Percentiles rank a stretch among this genome's conserved stretches.
phyloP scores from a whole-genome alignment of 2,888 invertebrate species.

The Cheilosia vulpina region DNA sequence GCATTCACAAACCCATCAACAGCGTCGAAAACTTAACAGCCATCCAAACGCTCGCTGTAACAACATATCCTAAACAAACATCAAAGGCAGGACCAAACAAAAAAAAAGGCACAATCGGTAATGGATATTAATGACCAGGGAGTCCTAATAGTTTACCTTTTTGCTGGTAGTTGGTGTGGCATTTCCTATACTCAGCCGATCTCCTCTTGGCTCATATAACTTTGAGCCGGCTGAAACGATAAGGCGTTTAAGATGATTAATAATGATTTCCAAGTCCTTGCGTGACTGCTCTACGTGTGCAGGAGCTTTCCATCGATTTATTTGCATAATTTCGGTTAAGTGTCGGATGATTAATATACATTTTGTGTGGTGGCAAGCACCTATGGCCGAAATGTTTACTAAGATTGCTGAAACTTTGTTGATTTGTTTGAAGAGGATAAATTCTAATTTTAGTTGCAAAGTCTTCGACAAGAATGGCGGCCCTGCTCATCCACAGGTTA shows the following conservation, averaged over 20 bases:
- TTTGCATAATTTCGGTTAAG: conserved; percentile 47
- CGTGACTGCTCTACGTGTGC: conserved; percentile 32
- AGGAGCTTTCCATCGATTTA: conserved; percentile 43
- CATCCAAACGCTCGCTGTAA: not conserved
- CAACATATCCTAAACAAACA: conserved; percentile 55
- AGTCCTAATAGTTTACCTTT: conserved; percentile 18
- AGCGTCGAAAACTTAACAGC: not conserved
- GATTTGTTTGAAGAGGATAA: conserved; percentile 47
- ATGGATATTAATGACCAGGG: conserved; percentile 66
- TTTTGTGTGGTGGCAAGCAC: not conserved
- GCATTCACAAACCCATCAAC: conserved; percentile 11
- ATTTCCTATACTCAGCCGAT: not conserved
- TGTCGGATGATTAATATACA: conserved; percentile 37
- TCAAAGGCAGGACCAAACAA: not conserved
- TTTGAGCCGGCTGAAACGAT: conserved; percentile 38
- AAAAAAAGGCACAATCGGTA: conserved; percentile 50
- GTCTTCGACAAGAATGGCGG: conserved; percentile 7
- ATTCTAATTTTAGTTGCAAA: conserved; percentile 44
- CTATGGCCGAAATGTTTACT: not conserved
- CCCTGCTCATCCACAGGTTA: conserved; percentile 29
- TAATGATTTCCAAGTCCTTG: conserved; percentile 52
- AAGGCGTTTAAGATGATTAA: conserved; percentile 65
- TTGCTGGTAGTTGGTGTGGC: conserved; percentile 16
- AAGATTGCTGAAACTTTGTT: conserved; percentile 28
- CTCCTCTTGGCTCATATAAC: not conserved